Evolutionary conservation across 2,888 invertebrate species (phyloP).

Genomic region (Oasisia sp.): DNA sequence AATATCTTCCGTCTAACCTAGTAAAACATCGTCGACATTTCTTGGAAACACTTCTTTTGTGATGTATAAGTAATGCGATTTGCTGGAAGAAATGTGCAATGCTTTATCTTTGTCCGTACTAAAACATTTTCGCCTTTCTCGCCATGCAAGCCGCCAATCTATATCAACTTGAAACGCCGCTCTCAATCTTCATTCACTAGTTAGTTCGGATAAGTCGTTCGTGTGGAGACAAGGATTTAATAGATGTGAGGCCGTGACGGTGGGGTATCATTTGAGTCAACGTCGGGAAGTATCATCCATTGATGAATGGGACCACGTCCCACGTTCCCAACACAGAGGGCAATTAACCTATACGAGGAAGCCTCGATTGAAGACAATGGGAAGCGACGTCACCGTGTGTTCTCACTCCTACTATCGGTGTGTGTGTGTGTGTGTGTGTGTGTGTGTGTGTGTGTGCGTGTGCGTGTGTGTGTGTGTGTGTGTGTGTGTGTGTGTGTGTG

Average conservation of each 20-base stretch:
- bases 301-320: neutral
- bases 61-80: neutral
- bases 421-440: neutral
- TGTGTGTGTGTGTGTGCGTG: neutral
- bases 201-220: neutral
- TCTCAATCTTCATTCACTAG: neutral
- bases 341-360: neutral
- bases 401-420: neutral
- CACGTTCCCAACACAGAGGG: neutral
- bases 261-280: conserved; percentile 7
- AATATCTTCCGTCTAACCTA: neutral
- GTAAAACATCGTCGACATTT: neutral
- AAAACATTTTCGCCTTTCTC: neutral
- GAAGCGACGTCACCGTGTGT: neutral
- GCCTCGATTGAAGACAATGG: neutral
- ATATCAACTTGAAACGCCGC: neutral
- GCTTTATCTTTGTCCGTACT: neutral
- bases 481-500: too few species aligned
- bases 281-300: neutral
- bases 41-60: neutral
- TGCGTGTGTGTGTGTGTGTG: neutral
- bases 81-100: neutral
- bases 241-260: neutral
- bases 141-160: neutral
- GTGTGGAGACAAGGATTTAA: neutral